Evolutionary conservation across 2,113 vertebrate genomes (phyloP).

Genomic region (Menura novaehollandiae): DNA sequence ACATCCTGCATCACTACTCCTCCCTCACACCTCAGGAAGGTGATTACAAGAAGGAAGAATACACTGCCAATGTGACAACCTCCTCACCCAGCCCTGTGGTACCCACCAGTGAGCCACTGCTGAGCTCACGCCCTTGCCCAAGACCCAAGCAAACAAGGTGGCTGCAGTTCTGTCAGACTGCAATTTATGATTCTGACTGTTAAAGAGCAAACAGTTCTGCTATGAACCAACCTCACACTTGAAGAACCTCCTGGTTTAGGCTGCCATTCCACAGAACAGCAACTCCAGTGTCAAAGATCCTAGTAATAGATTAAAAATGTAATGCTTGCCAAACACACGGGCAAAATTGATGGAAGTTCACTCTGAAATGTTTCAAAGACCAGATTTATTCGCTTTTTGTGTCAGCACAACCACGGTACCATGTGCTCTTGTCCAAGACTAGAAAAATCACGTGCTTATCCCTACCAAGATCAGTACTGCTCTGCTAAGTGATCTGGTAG

Average conservation of each 20-base stretch:
- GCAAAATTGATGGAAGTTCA: not conserved
- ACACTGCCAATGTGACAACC: not conserved
- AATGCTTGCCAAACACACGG: not conserved
- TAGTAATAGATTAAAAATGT: not conserved
- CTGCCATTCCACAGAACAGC: accelerated
- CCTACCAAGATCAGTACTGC: not conserved
- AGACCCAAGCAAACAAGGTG: not conserved
- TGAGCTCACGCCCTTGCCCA: not conserved
- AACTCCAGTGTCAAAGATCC: accelerated
- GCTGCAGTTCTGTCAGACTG: not conserved
- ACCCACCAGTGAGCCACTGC: not conserved
- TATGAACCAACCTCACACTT: not conserved
- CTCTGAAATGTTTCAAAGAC: not conserved
- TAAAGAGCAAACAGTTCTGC: not conserved
- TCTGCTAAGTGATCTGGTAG: not conserved
- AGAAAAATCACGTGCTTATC: not conserved
- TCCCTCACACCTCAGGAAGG: not conserved
- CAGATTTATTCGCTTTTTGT: not conserved
- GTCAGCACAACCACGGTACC: not conserved
- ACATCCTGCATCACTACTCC: not conserved
- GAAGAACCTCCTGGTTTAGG: not conserved
- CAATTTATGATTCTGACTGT: accelerated
- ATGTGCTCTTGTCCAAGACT: not conserved
- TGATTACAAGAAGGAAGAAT: not conserved
- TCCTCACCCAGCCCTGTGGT: not conserved